Percentiles rank a stretch among this genome's conserved stretches.
Evolutionary conservation across 2,113 vertebrate genomes (phyloP).

Genomic region (Triplophysa siluroides): DNA sequence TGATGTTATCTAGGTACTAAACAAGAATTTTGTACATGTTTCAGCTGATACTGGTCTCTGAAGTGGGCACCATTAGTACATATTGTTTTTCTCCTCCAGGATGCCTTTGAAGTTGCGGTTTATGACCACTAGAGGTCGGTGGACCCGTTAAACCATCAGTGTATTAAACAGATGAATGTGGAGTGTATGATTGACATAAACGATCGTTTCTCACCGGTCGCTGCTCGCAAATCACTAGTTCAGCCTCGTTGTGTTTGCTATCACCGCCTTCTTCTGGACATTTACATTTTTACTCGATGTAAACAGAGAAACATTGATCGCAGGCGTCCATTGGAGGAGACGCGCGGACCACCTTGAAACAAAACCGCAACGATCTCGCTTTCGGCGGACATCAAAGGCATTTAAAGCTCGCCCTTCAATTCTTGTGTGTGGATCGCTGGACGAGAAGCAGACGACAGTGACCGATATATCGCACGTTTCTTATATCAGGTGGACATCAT

Average conservation of each 20-base stretch:
- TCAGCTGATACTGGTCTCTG: too few relatives aligned
- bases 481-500: background rate
- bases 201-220: background rate
- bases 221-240: constrained; percentile 11
- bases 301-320: background rate
- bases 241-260: background rate
- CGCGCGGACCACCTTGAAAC: background rate
- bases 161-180: background rate
- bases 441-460: constrained; percentile 6
- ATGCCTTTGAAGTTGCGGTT: background rate
- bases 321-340: background rate
- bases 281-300: background rate
- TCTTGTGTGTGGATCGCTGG: background rate
- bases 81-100: too few relatives aligned
- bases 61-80: too few relatives aligned
- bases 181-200: constrained; percentile 6
- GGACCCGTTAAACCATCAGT: background rate
- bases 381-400: constrained; percentile 14
- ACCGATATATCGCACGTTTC: background rate
- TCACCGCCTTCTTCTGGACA: background rate
- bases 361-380: background rate
- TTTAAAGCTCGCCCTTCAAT: constrained; percentile 24
- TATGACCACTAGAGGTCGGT: constrained; percentile 12
- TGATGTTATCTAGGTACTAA: too few relatives aligned
- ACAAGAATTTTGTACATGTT: too few relatives aligned